phyloP scores from a whole-genome alignment of 2,888 invertebrate species.

The Netelia fuscicornis region DNA sequence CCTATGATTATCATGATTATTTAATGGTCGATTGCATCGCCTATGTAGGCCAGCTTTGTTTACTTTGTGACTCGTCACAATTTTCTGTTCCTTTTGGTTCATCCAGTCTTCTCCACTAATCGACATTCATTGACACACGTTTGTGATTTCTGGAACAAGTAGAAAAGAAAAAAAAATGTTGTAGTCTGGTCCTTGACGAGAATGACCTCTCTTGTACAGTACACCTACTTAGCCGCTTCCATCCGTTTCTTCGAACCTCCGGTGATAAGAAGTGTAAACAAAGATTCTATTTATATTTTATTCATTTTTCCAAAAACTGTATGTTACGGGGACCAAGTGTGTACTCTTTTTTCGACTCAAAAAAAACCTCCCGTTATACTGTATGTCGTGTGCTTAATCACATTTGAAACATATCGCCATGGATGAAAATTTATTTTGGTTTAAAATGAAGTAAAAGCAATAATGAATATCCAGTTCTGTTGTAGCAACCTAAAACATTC shows the following conservation, averaged over 20 bases:
- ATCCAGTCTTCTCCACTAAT: slow-evolving; percentile 24
- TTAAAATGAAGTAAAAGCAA: neutral
- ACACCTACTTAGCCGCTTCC: slow-evolving; percentile 15
- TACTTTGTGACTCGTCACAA: slow-evolving; percentile 10
- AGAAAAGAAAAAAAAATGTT: slow-evolving; percentile 28
- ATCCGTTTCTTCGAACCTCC: slow-evolving; percentile 16
- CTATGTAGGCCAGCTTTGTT: slow-evolving; percentile 11
- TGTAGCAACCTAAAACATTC: too few relatives aligned
- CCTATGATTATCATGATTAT: slow-evolving; percentile 1
- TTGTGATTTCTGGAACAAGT: neutral
- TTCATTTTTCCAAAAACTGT: slow-evolving; percentile 14
- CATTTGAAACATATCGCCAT: neutral
- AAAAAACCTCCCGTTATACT: neutral
- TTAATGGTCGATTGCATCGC: neutral
- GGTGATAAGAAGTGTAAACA: slow-evolving; percentile 53
- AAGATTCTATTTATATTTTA: slow-evolving; percentile 22
- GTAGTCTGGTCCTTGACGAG: neutral
- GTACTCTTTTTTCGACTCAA: slow-evolving; percentile 2
- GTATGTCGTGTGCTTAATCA: neutral
- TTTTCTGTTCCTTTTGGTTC: slow-evolving; percentile 22
- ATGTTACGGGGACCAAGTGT: slow-evolving; percentile 10
- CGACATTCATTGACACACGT: slow-evolving; percentile 17
- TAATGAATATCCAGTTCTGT: too few relatives aligned
- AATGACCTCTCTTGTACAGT: slow-evolving; percentile 46
- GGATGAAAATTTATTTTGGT: neutral